A percentile compares a stretch with the other conserved stretches of the same genome.
Conservation (phyloP, 2,888 invertebrate genomes). For the Eristalinus aeneus region DNA sequence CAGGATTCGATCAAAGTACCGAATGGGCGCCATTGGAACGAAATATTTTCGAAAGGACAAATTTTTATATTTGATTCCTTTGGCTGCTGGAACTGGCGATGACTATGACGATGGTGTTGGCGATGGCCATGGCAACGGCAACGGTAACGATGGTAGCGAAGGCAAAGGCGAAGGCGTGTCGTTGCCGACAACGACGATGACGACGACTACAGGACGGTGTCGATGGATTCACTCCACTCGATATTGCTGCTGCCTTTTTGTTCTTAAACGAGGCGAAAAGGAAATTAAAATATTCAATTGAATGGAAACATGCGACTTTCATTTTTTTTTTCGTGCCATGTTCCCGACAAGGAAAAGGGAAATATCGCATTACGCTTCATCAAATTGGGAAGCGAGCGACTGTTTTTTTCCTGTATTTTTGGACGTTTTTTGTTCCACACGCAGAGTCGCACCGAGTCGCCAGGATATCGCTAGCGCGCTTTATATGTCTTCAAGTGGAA, state of each 20-base stretch:
- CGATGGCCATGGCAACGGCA: too few species aligned
- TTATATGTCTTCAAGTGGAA: slow-evolving; percentile 63
- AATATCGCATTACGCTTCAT: slow-evolving; percentile 64
- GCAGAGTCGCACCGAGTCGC: background rate
- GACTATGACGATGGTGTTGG: too few species aligned
- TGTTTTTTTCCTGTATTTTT: slow-evolving; percentile 31
- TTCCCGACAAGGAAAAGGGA: slow-evolving; percentile 50
- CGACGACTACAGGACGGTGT: background rate
- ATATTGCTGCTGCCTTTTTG: slow-evolving; percentile 53
- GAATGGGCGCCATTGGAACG: slow-evolving; percentile 2
- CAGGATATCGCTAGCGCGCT: slow-evolving; percentile 42
- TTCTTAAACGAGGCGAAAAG: slow-evolving; percentile 68
- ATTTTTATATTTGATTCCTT: slow-evolving; percentile 35
- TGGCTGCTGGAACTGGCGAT: background rate
- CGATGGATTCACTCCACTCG: background rate
- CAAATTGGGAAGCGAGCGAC: slow-evolving; percentile 50
- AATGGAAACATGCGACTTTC: slow-evolving; percentile 70
- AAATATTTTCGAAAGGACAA: slow-evolving; percentile 2
- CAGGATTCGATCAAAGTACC: slow-evolving; percentile 44
- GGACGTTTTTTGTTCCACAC: slow-evolving; percentile 2
- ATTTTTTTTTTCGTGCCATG: slow-evolving; percentile 26
- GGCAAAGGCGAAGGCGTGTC: slow-evolving; percentile 7
- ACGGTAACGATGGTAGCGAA: background rate
- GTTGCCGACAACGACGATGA: background rate
- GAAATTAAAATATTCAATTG: slow-evolving; percentile 73